Base-by-base conservation (phyloP, 2,113 vertebrate species). In the Oreotrochilus melanogaster region DNA sequence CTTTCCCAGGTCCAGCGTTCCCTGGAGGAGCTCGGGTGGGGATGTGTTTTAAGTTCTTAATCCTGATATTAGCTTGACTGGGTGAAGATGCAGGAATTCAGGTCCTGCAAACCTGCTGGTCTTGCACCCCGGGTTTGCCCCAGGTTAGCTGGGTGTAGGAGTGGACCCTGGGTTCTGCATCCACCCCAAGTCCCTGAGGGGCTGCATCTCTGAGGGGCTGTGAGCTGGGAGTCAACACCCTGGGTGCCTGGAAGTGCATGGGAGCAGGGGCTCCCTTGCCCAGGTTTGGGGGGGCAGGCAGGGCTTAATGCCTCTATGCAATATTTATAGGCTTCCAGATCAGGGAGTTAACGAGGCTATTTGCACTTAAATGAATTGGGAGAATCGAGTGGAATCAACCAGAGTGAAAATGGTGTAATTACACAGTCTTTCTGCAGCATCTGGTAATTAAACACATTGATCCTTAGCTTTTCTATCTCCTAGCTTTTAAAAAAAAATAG, bases 321-420 rank as follows among this genome's bases (percentile, higher is more conserved):
- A 25, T 74, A 81, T 93, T 93, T 93, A 83, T 86, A 84, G 92
- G 25, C 43, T 70, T 81, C 35, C 65, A 67, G 69, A 89, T 88
- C 53, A 83, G 79, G 51, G 69, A 87, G 35, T 25, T 81, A 70
- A 90, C 1, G 14, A 96, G 57, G 83, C 83, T 92, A 43, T 88
- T 90, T 86, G 65, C 79, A 50, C 75, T 86, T 78, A 80, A 76
- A 90, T 42, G 88, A 92, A 88, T 75, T 72, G 51, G 79, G 69
- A 92, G 57, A 92, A 86, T 24, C 11, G 56, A 30, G 11, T 60
- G 18, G 93, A 95, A 96, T 80, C 83, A 92, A 47, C 25, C 1
- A 0, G 47, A 78, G 64, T 37, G 72, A 56, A 71, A 91, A 84
- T 3, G n/a, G 51, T 94, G 79, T 90, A 93, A 94, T 95, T 88